Evolutionary conservation across 1,140 invertebrate genomes (phyloP).

Genomic region (Bombus pascuorum): DNA sequence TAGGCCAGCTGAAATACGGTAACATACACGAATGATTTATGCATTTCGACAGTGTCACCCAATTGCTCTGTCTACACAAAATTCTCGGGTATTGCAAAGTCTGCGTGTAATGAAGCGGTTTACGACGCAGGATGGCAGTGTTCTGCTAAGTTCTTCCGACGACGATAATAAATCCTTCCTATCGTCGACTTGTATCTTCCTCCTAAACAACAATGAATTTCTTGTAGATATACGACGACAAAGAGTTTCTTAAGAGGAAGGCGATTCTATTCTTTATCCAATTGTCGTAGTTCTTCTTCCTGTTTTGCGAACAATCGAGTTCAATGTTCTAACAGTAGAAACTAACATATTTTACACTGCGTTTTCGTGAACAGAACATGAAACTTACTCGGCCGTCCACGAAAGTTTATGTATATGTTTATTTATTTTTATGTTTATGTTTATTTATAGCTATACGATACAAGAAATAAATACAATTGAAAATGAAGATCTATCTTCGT

Average conservation of each 20-base stretch:
- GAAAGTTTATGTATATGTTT: too few relatives aligned
- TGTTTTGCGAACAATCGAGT: background rate
- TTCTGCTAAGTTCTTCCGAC: background rate
- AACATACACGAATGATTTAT: background rate
- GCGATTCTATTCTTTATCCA: background rate
- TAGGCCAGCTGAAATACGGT: background rate
- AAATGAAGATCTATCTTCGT: too few relatives aligned
- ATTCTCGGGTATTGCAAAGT: background rate
- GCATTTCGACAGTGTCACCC: background rate
- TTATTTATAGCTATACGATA: too few relatives aligned
- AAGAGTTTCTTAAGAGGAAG: background rate
- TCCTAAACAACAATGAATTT: background rate
- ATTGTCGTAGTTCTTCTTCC: background rate
- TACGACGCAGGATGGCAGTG: background rate
- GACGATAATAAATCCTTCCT: constrained; percentile 6
- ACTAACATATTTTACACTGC: too few relatives aligned
- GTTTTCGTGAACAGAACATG: too few relatives aligned
- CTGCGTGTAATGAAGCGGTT: background rate
- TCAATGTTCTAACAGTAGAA: background rate
- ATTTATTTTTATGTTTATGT: too few relatives aligned
- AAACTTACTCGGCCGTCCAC: rapidly evolving
- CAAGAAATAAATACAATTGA: too few relatives aligned
- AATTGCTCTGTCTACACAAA: background rate
- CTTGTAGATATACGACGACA: background rate
- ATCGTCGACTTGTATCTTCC: background rate